Evolutionary conservation across 1,140 invertebrate species (phyloP).

Genomic region (Drosophila malerkotliana): DNA sequence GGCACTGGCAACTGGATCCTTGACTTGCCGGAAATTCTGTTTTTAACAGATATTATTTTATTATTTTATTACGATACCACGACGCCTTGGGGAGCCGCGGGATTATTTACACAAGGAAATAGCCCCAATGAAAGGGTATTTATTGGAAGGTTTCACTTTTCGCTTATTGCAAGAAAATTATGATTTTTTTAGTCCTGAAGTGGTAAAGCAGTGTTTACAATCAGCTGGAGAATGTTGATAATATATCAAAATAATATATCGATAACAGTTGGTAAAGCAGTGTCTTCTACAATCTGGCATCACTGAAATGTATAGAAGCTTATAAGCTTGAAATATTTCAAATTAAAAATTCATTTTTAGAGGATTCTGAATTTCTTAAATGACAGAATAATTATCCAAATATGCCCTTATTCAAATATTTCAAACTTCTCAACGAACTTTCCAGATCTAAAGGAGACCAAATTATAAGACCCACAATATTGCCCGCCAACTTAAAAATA

Average conservation of each 20-base stretch:
- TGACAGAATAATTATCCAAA: background rate
- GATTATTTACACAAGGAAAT: background rate
- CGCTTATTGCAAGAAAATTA: background rate
- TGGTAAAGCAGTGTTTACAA: background rate
- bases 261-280: background rate
- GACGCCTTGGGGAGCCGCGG: background rate
- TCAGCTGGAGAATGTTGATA: background rate
- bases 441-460: too few species aligned
- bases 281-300: background rate
- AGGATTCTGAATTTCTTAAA: background rate
- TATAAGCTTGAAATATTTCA: background rate
- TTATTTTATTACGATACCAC: background rate
- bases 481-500: background rate
- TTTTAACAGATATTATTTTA: background rate
- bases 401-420: too few species aligned
- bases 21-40: background rate
- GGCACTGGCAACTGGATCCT: slow-evolving; percentile 11
- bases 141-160: background rate
- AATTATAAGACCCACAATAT: background rate
- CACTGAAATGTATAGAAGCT: background rate
- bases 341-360: background rate
- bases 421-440: background rate
- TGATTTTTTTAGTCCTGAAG: background rate
- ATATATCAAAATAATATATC: too few species aligned
- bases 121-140: background rate